Base-by-base conservation (phyloP, 1,140 invertebrate species). In the Rhopalosiphum padi region DNA sequence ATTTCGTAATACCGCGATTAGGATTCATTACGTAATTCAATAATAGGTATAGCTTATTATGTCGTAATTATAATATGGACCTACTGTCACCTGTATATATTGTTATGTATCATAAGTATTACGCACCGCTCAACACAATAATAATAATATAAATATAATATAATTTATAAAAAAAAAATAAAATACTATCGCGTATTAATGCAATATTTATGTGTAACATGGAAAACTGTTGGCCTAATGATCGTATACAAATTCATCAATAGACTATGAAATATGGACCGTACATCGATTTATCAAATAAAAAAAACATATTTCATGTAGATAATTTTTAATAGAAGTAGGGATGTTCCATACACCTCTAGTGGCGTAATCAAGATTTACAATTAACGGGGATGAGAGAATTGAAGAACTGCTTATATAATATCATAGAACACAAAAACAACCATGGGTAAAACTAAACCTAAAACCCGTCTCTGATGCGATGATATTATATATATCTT, bases 1-100 rank as follows among this genome's bases (percentile, higher is more conserved):
- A 77, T 77, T 77, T 77, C 60, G 60, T 77, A 77, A 77, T n/a
- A 15, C 9, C 30, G 4, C 30, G 60, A 77, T 77, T 77, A 77
- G 60, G 60, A 77, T 77, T 77, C 60, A 77, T 77, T 77, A n/a
- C 60, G 60, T 77, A 77, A 77, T 77, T 77, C 60, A n/a, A 77
- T 77, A 77, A 77, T n/a, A 68, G 60, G 25, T 53, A 53, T 68
- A 68, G 30, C 60, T 68, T 68, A 68, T 68, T 68, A 77, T 77
- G 60, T 77, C 60, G 60, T n/a, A 77, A 77, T 77, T 77, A 68
- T 68, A 68, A 68, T 68, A 68, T 68, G 60, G 15, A 68, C 60
- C 60, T 68, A 15, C 30, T 68, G 30, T 68, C 60, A 68, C 15
- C 30, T 68, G 60, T 68, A 5, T n/a, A 68, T n/a, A 60, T 60